Evolutionary conservation across 37 sponge, comb jelly and placozoan species (phyloP).

Genomic region (Cladorhizidae sp.): DNA sequence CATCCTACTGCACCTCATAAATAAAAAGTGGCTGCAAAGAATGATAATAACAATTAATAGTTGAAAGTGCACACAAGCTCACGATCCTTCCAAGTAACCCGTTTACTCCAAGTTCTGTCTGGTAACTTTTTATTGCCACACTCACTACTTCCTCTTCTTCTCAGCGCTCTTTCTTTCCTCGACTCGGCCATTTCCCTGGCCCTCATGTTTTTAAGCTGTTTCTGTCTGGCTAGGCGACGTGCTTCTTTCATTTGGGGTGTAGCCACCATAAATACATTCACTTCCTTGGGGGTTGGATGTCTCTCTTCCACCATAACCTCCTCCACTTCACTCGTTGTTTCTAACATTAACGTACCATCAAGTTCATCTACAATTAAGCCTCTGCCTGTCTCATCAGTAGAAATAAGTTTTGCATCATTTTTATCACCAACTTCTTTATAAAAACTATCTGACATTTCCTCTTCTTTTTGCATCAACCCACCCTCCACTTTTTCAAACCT

Average conservation of each 20-base stretch:
- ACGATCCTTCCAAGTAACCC: not conserved
- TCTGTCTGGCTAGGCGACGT: constrained; percentile 22
- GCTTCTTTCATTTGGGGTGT: constrained; percentile 11
- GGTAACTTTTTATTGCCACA: not conserved
- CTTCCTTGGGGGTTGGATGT: not conserved
- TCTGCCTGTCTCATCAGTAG: too few relatives aligned
- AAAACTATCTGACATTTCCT: too few relatives aligned
- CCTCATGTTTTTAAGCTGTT: constrained; percentile 9
- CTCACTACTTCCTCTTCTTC: not conserved
- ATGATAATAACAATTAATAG: too few relatives aligned
- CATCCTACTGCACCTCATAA: too few relatives aligned
- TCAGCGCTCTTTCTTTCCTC: not conserved
- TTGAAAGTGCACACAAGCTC: not conserved
- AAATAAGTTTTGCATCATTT: too few relatives aligned
- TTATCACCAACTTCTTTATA: too few relatives aligned
- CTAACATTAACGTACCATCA: too few relatives aligned
- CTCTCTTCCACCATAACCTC: not conserved
- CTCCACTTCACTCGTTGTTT: too few relatives aligned
- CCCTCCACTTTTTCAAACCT: too few relatives aligned
- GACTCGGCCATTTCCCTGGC: constrained; percentile 3
- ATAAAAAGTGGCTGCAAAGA: too few relatives aligned
- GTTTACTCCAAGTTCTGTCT: not conserved
- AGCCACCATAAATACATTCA: not conserved
- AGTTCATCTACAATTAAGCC: too few relatives aligned
- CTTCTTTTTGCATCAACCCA: too few relatives aligned